Conservation (phyloP, 2,113 vertebrate species). For the Nymphicus hollandicus region DNA sequence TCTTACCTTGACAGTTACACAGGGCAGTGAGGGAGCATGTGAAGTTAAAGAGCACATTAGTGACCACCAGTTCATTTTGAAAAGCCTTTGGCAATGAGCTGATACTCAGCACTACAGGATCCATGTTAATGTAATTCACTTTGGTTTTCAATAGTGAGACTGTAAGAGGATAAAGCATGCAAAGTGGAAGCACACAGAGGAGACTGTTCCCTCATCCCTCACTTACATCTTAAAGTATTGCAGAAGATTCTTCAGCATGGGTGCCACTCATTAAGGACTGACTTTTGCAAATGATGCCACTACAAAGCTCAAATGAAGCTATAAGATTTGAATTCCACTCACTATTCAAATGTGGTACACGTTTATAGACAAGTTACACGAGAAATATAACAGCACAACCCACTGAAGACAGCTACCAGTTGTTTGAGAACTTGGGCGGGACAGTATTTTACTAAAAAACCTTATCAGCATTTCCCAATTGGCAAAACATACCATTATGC, state of each 20-base stretch:
- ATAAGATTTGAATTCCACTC: conserved; percentile 38
- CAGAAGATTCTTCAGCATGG: neutral
- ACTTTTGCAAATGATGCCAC: neutral
- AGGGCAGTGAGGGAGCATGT: neutral
- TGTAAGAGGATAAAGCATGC: neutral
- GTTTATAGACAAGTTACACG: conserved; percentile 34
- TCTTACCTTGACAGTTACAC: neutral
- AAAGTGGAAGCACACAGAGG: neutral
- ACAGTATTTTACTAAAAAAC: neutral
- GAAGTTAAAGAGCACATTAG: neutral
- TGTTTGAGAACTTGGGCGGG: neutral
- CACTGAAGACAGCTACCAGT: neutral
- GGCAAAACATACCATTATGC: neutral
- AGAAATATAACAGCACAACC: conserved; percentile 27
- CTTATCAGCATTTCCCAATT: neutral
- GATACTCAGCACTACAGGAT: neutral
- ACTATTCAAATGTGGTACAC: conserved; percentile 11
- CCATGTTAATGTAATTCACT: neutral
- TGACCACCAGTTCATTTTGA: neutral
- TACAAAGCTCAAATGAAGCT: conserved; percentile 1
- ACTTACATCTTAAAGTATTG: neutral
- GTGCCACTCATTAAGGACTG: neutral
- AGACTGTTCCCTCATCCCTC: neutral
- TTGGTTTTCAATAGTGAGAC: neutral
- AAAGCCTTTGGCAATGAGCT: neutral